phyloP scores from a whole-genome alignment of 2,113 vertebrate genomes.

The Oreotrochilus melanogaster region DNA sequence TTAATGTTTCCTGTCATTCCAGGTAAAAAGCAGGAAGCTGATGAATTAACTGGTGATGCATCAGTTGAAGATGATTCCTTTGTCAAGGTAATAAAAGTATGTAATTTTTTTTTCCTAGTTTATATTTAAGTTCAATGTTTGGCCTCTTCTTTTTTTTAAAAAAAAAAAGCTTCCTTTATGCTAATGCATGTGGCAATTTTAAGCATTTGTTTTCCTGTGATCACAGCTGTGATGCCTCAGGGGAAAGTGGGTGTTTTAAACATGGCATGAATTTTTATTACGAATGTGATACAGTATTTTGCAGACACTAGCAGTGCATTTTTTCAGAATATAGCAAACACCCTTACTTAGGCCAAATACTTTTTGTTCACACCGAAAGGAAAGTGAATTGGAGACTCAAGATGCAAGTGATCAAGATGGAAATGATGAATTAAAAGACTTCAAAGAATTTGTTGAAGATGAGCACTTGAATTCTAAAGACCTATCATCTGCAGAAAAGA shows the following conservation, averaged over 20 bases:
- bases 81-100: constrained; percentile 85
- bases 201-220: not conserved
- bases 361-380: constrained; percentile 79
- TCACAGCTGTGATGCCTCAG: not conserved
- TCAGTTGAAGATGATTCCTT: constrained; percentile 87
- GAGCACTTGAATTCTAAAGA: constrained; percentile 78
- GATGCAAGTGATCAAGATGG: constrained; percentile 83
- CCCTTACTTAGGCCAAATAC: constrained; percentile 45
- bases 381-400: constrained; percentile 82
- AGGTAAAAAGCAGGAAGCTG: constrained; percentile 91
- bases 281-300: not conserved
- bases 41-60: constrained; percentile 84
- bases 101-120: not conserved
- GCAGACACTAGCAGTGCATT: not conserved
- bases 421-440: constrained; percentile 82
- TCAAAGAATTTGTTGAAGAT: constrained; percentile 79
- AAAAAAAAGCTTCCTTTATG: not conserved
- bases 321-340: not conserved
- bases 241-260: not conserved
- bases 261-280: not conserved
- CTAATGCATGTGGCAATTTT: not conserved
- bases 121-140: not conserved
- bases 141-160: not conserved
- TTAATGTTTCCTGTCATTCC: constrained; percentile 41
- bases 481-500: constrained; percentile 67